Evolutionary conservation across 2,797 vertebrate genomes (phyloP).

Genomic region (Pangasius mekongensis): DNA sequence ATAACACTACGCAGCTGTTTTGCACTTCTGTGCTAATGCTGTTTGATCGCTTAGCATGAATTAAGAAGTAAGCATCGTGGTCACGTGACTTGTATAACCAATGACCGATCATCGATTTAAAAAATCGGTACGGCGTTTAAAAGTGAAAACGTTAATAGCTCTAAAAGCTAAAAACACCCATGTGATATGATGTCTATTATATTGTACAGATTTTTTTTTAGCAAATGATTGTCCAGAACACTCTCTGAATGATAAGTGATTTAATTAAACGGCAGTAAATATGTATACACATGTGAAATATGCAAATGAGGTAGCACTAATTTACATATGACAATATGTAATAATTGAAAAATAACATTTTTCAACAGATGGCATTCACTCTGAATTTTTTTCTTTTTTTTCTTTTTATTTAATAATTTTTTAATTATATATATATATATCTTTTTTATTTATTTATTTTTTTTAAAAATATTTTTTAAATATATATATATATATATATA

Average conservation of each 20-base stretch:
- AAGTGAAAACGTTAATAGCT: background rate
- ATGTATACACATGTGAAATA: background rate
- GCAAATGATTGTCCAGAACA: background rate
- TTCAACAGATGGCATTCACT: background rate
- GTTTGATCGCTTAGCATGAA: background rate
- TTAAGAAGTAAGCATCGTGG: background rate
- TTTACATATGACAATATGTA: background rate
- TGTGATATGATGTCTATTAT: background rate
- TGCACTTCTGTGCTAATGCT: background rate
- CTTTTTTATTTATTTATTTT: too few species aligned
- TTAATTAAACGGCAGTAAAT: background rate
- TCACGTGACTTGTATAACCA: background rate
- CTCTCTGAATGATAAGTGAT: background rate
- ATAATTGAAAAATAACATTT: rapidly evolving
- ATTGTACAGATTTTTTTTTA: background rate
- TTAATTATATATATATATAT: too few species aligned
- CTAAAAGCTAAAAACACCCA: background rate
- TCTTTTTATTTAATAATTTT: background rate
- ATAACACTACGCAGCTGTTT: background rate
- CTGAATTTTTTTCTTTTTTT: background rate
- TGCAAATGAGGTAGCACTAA: background rate
- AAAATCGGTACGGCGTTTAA: background rate
- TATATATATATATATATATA: too few species aligned
- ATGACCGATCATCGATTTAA: background rate
- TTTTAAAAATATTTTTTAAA: too few species aligned